These are phyloP conservation scores for Sebastes nivosus DNA, from an alignment of 2,797 vertebrate species.

Conservation along the genomic window DNA sequence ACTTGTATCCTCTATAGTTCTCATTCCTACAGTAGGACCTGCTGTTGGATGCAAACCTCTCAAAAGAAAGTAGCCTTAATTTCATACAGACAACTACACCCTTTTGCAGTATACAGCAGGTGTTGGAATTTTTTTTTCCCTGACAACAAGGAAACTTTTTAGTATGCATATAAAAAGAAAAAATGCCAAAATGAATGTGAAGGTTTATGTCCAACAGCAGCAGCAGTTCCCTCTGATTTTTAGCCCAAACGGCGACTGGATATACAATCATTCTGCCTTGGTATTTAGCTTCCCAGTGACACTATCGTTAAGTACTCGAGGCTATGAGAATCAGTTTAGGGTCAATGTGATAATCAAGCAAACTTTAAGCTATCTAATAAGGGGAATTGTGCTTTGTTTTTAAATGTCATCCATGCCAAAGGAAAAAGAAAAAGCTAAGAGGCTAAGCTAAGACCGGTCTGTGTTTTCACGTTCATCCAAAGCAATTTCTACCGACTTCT, in stretches of 20 bases:
- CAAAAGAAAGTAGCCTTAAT: conserved; percentile 54
- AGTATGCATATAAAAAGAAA: neutral
- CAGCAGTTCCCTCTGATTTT: neutral
- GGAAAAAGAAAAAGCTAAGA: conserved; percentile 55
- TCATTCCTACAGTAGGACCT: conserved; percentile 26
- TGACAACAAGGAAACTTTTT: neutral
- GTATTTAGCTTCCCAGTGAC: conserved; percentile 50
- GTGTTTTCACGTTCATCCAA: conserved; percentile 64
- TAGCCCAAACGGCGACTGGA: conserved; percentile 2
- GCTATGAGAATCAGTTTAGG: conserved; percentile 39
- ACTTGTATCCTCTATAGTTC: conserved; percentile 18
- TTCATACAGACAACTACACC: conserved; percentile 16
- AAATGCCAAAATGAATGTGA: neutral
- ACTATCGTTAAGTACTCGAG: conserved; percentile 38
- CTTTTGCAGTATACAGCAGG: conserved; percentile 19
- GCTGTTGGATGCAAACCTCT: conserved; percentile 45
- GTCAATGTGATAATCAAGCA: conserved; percentile 65
- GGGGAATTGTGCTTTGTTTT: conserved; percentile 55
- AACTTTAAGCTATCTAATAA: conserved; percentile 61
- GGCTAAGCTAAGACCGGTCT: conserved; percentile 26
- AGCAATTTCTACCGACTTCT: conserved; percentile 60
- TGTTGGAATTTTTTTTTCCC: neutral
- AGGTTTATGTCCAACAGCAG: conserved; percentile 55
- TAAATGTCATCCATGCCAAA: conserved; percentile 72
- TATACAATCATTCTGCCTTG: conserved; percentile 35